Conservation (phyloP, 2,797 vertebrate genomes). For the Prunella strophiata region DNA sequence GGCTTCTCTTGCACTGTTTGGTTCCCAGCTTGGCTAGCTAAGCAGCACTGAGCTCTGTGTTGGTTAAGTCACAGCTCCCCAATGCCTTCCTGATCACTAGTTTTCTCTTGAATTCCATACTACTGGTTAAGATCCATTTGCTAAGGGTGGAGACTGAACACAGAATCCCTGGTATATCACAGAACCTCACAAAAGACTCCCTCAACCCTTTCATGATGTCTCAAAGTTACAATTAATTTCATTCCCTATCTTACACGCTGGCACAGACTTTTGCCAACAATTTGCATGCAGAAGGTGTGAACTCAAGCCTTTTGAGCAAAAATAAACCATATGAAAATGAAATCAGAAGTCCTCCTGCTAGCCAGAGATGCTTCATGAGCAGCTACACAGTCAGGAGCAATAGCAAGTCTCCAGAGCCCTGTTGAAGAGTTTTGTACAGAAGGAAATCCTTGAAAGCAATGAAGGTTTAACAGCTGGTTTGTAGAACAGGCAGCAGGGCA, state of each 20-base stretch:
- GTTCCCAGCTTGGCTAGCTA: background rate
- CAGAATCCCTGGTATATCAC: background rate
- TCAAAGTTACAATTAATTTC: background rate
- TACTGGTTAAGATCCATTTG: background rate
- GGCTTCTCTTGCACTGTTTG: background rate
- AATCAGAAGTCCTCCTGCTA: background rate
- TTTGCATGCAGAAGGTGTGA: background rate
- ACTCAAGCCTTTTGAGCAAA: background rate
- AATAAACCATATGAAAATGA: background rate
- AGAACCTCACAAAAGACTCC: background rate
- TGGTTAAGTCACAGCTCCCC: background rate
- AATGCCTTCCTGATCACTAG: background rate
- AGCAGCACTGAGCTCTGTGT: background rate
- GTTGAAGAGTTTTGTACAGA: background rate
- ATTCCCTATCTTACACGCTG: background rate
- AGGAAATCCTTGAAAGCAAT: conserved; percentile 21
- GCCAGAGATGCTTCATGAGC: background rate
- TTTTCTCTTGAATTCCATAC: background rate
- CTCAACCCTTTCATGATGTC: background rate
- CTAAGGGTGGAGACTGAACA: background rate
- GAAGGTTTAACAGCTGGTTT: background rate
- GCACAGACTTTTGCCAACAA: background rate
- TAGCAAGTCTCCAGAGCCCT: background rate
- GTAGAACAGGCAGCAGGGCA: background rate
- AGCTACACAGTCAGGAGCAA: background rate